phyloP scores from a whole-genome alignment of 2,888 invertebrate species.

The Eupithecia subfuscata region DNA sequence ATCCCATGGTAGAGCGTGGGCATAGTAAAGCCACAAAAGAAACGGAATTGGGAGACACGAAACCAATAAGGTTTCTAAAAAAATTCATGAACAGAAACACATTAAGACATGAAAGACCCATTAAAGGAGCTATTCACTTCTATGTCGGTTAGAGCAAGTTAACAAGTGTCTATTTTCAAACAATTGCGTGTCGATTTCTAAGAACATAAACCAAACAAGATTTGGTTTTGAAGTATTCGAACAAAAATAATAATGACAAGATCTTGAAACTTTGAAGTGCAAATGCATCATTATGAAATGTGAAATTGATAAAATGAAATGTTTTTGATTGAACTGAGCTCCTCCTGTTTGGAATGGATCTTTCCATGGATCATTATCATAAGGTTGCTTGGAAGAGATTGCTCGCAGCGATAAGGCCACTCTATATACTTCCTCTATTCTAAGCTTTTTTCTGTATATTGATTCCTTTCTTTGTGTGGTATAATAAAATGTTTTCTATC shows the following conservation, averaged over 20 bases:
- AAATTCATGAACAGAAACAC: not conserved
- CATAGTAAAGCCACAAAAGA: not conserved
- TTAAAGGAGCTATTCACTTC: not conserved
- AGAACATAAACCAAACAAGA: not conserved
- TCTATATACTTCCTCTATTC: no score
- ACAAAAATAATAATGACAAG: not conserved
- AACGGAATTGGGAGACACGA: not conserved
- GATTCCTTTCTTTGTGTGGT: no score
- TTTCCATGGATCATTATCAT: not conserved
- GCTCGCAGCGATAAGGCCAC: no score
- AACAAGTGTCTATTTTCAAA: not conserved
- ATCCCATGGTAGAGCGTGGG: not conserved
- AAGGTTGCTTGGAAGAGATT: no score
- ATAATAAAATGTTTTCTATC: no score
- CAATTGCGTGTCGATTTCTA: not conserved
- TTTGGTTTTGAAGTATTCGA: not conserved
- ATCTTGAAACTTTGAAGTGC: not conserved
- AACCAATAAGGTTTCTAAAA: not conserved
- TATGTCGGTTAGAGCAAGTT: not conserved
- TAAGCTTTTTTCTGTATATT: no score
- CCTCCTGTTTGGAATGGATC: not conserved
- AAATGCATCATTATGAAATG: not conserved
- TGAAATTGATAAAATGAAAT: not conserved
- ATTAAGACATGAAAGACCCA: not conserved
- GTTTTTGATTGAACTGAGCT: not conserved